phyloP scores from a whole-genome alignment of 2,113 vertebrate genomes.

The Eclectus roratus region DNA sequence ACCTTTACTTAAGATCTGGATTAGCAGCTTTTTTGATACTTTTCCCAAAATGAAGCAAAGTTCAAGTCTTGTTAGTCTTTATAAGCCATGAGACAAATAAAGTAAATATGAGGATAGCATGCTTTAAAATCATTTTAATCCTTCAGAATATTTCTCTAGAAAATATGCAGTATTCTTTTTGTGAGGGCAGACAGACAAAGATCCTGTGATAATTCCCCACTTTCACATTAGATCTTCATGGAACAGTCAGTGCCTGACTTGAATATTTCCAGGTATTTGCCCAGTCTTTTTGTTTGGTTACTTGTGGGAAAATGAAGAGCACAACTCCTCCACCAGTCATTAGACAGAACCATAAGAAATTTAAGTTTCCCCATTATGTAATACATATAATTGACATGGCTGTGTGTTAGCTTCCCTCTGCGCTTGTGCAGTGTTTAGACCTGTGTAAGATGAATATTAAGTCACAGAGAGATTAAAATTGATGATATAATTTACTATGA shows the following conservation, averaged over 20 bases:
- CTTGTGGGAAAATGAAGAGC: background rate
- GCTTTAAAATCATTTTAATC: background rate
- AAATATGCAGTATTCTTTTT: background rate
- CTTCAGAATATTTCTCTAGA: background rate
- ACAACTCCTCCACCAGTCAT: background rate
- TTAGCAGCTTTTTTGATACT: constrained; percentile 13
- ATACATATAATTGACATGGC: background rate
- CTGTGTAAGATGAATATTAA: background rate
- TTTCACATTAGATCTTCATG: background rate
- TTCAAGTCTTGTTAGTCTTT: background rate
- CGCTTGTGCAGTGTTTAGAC: background rate
- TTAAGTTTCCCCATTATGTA: background rate
- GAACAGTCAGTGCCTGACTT: background rate
- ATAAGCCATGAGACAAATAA: background rate
- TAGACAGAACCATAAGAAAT: background rate
- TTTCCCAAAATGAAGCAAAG: background rate
- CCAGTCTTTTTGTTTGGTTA: background rate
- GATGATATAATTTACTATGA: background rate
- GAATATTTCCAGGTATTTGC: background rate
- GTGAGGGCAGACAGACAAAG: background rate
- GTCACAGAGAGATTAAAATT: background rate
- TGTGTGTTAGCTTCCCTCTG: background rate
- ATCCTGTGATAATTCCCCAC: background rate
- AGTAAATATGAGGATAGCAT: background rate
- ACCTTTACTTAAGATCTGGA: constrained; percentile 2